Conservation (phyloP, 2,113 vertebrate species). For the Melospiza melodia region DNA sequence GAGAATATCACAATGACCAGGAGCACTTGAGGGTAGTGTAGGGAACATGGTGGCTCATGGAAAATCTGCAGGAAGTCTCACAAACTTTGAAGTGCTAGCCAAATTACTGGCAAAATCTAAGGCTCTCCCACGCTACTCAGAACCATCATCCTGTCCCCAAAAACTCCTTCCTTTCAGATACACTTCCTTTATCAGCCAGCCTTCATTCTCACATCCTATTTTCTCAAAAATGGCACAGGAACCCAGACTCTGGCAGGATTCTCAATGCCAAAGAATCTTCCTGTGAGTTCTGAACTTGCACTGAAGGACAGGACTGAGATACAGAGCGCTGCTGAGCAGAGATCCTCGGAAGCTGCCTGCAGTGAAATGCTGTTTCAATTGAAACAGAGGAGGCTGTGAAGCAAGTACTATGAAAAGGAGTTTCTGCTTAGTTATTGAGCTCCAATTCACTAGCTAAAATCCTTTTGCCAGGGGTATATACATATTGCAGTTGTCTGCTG, state of each 20-base stretch:
- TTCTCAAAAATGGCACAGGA: neutral
- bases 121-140: neutral
- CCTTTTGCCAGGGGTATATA: neutral
- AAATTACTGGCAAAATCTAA: slow-evolving; percentile 20
- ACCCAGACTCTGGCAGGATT: neutral
- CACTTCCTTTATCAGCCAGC: neutral
- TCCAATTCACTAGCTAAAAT: neutral
- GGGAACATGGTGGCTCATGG: neutral
- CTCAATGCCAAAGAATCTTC: neutral
- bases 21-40: neutral
- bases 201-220: neutral
- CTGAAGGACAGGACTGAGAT: neutral
- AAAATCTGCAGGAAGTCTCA: slow-evolving; percentile 12
- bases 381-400: neutral
- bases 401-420: neutral
- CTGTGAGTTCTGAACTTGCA: neutral
- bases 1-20: neutral
- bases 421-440: neutral
- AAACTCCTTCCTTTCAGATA: slow-evolving; percentile 12
- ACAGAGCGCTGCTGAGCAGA: neutral
- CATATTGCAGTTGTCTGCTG: neutral
- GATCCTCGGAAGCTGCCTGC: neutral
- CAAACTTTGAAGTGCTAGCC: slow-evolving; percentile 10
- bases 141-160: neutral
- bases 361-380: neutral